Percentiles rank a stretch among this genome's conserved stretches.
Evolutionary conservation across 1,140 invertebrate genomes (phyloP).

Genomic region (Polypedilum vanderplanki): DNA sequence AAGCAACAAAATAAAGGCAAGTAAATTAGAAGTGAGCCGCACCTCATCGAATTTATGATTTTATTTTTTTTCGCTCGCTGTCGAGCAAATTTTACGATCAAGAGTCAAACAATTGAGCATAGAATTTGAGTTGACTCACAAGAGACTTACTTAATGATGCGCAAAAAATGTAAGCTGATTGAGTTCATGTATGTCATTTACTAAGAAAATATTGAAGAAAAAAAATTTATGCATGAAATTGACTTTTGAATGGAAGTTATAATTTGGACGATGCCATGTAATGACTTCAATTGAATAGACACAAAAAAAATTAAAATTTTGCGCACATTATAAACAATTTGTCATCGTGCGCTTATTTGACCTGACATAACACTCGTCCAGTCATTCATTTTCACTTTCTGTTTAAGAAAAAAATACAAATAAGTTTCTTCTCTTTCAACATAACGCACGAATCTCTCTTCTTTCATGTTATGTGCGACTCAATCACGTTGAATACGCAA

Average conservation of each 20-base stretch:
- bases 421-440: background rate
- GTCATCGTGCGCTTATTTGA: constrained; percentile 17
- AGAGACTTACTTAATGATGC: background rate
- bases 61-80: background rate
- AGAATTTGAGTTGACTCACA: background rate
- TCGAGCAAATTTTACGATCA: background rate
- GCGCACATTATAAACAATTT: constrained; percentile 12
- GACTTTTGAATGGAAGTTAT: background rate
- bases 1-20: background rate
- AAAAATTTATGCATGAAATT: background rate
- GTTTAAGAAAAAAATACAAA: background rate
- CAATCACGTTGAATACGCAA: constrained; percentile 12
- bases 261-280: background rate
- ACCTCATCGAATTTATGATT: constrained; percentile 18
- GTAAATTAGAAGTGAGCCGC: constrained; percentile 2
- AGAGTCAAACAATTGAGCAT: constrained; percentile 7
- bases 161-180: background rate
- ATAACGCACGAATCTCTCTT: background rate
- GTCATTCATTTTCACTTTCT: background rate
- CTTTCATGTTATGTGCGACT: background rate
- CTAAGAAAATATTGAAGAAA: background rate
- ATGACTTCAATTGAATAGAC: background rate
- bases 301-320: too few relatives aligned
- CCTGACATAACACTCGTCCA: background rate
- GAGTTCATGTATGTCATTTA: background rate